Conservation (phyloP, 2,797 vertebrate species). For the Phrynocephalus vlangalii region DNA sequence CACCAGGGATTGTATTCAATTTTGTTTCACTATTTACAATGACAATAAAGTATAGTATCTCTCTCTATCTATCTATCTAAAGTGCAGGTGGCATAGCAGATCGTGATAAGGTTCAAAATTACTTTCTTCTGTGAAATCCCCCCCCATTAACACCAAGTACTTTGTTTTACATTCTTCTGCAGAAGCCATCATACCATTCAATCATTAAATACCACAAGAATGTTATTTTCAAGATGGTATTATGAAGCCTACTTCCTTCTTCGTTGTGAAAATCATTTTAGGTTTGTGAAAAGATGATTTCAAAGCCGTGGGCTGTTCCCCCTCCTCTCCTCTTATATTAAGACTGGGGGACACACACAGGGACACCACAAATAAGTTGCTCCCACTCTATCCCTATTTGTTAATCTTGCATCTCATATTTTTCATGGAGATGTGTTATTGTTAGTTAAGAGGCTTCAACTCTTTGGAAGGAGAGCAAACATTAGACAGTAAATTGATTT, state of each 20-base stretch:
- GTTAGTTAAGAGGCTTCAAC: background rate
- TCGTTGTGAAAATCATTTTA: conserved; percentile 35
- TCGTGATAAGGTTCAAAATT: background rate
- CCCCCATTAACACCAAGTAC: background rate
- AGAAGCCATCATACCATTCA: background rate
- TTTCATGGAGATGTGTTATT: background rate
- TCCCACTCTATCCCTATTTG: background rate
- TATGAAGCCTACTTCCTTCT: conserved; percentile 13
- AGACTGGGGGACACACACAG: background rate
- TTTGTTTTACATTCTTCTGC: background rate
- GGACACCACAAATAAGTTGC: background rate
- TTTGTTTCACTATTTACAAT: too few relatives aligned
- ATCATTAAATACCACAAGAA: fast-evolving
- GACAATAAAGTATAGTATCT: too few relatives aligned
- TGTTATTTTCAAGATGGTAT: conserved; percentile 23
- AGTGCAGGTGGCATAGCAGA: background rate
- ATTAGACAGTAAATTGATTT: background rate
- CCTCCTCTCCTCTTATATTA: background rate
- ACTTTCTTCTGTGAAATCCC: background rate
- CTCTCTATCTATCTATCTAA: too few relatives aligned
- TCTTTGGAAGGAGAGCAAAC: background rate
- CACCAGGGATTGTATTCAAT: too few relatives aligned
- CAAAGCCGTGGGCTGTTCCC: background rate
- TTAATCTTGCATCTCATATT: background rate
- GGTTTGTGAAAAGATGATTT: conserved; percentile 4